Conservation (phyloP, 2,888 invertebrate genomes). For the Xanthia icteritia region DNA sequence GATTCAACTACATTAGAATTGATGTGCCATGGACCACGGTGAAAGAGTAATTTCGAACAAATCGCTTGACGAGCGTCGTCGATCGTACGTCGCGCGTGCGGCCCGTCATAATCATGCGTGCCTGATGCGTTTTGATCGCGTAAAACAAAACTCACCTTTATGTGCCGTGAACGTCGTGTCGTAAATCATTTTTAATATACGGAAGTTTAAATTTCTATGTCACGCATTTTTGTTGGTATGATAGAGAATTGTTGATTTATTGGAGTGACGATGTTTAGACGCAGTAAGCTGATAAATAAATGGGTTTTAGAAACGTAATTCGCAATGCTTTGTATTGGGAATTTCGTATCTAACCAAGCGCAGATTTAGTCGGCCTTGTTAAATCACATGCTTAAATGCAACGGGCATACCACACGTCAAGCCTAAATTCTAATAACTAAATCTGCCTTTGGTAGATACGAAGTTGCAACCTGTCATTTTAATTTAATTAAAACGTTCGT, state of each 20-base stretch:
- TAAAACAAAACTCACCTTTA: slow-evolving; percentile 63
- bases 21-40: slow-evolving; percentile 61
- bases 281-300: slow-evolving; percentile 8
- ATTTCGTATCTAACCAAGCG: not conserved
- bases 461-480: not conserved
- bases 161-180: slow-evolving; percentile 47
- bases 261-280: slow-evolving; percentile 9
- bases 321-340: no score
- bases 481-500: not conserved
- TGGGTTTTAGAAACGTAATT: not conserved
- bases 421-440: no score
- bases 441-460: no score
- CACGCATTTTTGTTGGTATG: slow-evolving; percentile 42
- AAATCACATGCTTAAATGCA: not conserved
- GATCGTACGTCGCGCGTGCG: slow-evolving; percentile 63
- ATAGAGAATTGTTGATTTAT: slow-evolving; percentile 21
- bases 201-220: slow-evolving; percentile 50
- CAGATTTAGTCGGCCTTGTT: no score
- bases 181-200: slow-evolving; percentile 59
- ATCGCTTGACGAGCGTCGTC: slow-evolving; percentile 57
- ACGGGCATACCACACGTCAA: no score
- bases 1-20: slow-evolving; percentile 58
- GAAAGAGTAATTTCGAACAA: slow-evolving; percentile 65
- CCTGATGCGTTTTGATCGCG: slow-evolving; percentile 46
- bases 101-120: slow-evolving; percentile 60